These are phyloP conservation scores for Centropyge bicolor DNA, from an alignment of 2,797 vertebrate species.

Conservation along the genomic window DNA sequence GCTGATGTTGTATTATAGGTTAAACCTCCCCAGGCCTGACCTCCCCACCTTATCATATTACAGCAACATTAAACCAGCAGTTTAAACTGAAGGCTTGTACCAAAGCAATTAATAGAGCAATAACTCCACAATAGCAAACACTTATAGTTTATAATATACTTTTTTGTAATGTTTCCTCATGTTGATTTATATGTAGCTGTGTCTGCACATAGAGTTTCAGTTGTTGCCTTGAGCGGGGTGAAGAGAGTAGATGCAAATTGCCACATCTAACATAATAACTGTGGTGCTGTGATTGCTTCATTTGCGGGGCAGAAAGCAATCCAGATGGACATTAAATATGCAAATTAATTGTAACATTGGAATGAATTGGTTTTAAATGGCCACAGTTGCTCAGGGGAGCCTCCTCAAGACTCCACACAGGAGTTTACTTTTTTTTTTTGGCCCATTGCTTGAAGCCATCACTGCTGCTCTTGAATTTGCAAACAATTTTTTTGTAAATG, in stretches of 20 bases:
- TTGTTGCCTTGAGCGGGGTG: neutral
- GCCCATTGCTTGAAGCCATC: neutral
- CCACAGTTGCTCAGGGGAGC: conserved; percentile 15
- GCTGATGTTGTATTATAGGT: neutral
- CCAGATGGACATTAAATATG: conserved; percentile 44
- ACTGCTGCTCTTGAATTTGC: neutral
- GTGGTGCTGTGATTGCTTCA: conserved; percentile 15
- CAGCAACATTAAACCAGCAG: neutral
- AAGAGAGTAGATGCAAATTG: conserved; percentile 24
- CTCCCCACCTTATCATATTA: neutral
- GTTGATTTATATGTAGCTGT: conserved; percentile 14
- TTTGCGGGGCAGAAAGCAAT: conserved; percentile 7
- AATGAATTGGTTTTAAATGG: conserved; percentile 30
- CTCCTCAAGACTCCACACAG: neutral
- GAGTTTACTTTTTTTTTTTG: conserved; percentile 10
- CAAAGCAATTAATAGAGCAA: conserved; percentile 6
- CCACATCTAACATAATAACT: conserved; percentile 14
- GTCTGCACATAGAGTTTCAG: conserved; percentile 16
- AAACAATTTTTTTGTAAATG: neutral
- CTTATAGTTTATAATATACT: neutral
- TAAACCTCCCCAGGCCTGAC: neutral
- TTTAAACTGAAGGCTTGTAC: conserved; percentile 9
- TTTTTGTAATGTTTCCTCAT: neutral
- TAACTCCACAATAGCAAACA: neutral
- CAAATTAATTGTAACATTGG: conserved; percentile 36